A percentile compares a stretch with the other conserved stretches of the same genome.
These are phyloP conservation scores for Cantharis rustica DNA, from an alignment of 2,888 invertebrate genomes.

Conservation along the genomic window DNA sequence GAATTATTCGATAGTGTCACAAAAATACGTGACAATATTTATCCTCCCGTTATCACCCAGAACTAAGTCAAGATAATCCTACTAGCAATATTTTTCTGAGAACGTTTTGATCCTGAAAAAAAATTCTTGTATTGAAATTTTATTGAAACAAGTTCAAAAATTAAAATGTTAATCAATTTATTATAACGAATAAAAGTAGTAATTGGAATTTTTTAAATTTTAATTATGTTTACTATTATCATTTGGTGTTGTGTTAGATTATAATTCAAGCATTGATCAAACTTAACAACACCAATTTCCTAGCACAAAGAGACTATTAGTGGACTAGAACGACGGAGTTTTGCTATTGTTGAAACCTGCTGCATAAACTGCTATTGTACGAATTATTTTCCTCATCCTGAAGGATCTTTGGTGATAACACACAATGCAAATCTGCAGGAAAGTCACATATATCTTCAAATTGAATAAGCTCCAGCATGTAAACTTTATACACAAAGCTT, in stretches of 20 bases:
- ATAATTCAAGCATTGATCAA: not conserved
- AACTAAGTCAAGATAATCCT: not conserved
- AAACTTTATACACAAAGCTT: conserved; percentile 8
- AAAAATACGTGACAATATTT: not conserved
- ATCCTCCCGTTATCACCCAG: not conserved
- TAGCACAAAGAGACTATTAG: conserved; percentile 2
- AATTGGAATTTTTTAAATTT: not conserved
- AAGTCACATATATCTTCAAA: conserved; percentile 17
- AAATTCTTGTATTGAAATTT: not conserved
- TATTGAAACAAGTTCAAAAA: not conserved
- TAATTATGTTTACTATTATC: not conserved
- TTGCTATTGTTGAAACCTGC: not conserved
- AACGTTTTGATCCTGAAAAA: not conserved
- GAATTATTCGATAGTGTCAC: too few relatives aligned
- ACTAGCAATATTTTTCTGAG: not conserved
- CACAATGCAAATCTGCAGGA: conserved; percentile 16
- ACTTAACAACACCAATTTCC: not conserved
- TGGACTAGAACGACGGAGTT: conserved; percentile 3
- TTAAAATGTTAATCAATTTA: not conserved
- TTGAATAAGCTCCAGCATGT: conserved; percentile 13
- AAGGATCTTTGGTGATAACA: conserved; percentile 20
- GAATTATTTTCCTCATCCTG: conserved; percentile 20
- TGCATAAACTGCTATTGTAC: conserved; percentile 12
- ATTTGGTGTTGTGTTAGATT: not conserved
- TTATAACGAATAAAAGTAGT: not conserved